phyloP scores from a whole-genome alignment of 1,140 invertebrate species.

The Ctenoplectra terminalis region DNA sequence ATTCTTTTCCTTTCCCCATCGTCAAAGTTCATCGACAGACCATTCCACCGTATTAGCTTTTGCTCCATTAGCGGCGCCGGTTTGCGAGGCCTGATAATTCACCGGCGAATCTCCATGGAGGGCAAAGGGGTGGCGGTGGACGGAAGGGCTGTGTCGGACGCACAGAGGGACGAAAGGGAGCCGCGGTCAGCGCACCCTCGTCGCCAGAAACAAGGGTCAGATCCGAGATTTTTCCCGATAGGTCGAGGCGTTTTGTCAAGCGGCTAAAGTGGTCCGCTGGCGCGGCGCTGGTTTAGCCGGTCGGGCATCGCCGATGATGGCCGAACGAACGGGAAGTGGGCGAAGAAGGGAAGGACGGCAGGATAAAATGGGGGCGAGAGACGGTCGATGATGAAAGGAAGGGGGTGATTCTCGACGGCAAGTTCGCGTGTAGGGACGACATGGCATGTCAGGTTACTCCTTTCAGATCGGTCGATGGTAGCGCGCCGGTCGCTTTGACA shows the following conservation, averaged over 20 bases:
- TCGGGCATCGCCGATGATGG: neutral
- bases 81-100: slow-evolving; percentile 59
- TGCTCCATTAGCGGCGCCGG: slow-evolving; percentile 38
- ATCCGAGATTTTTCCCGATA: slow-evolving; percentile 72
- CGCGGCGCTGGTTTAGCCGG: no score
- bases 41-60: slow-evolving; percentile 46
- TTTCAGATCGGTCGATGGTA: slow-evolving; percentile 62
- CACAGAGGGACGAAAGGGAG: neutral
- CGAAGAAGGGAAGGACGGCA: no score
- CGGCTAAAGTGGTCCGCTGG: slow-evolving; percentile 68
- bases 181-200: slow-evolving; percentile 63
- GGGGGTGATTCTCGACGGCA: slow-evolving; percentile 62
- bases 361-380: neutral
- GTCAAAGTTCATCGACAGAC: slow-evolving; percentile 41
- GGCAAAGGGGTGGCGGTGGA: slow-evolving; percentile 37
- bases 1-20: neutral
- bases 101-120: slow-evolving; percentile 45
- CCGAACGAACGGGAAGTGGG: no score
- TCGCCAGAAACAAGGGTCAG: slow-evolving; percentile 55
- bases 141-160: neutral
- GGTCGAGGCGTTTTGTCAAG: slow-evolving; percentile 75
- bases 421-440: slow-evolving; percentile 55
- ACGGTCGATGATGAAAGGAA: slow-evolving; percentile 8
- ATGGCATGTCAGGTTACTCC: slow-evolving; percentile 57
- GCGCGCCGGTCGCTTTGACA: slow-evolving; percentile 48